Evolutionary conservation across 2,888 invertebrate genomes (phyloP), one percentile per base, ranked within the genome.

Genomic region (Caenorhabditis macrosperma): DNA sequence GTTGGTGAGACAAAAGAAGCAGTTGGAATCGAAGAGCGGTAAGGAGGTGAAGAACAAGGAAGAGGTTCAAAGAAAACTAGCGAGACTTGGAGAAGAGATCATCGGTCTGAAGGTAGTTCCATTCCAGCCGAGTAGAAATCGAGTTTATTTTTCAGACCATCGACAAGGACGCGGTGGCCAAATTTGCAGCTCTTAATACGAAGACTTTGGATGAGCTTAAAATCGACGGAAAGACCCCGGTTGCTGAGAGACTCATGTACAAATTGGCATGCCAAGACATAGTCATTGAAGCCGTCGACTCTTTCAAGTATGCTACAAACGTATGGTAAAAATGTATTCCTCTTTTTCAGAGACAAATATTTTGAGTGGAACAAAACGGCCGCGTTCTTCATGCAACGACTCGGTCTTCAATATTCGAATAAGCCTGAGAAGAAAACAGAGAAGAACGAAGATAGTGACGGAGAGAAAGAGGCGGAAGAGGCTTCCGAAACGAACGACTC

Each of bases 351-450:
- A 61, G n/a, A 68, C n/a, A 77, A 77, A 22, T 77, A 81, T 33
- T 55, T 28, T 6, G 67, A 77, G 17, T 81, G 72, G 74, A 72
- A 74, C 26, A 66, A 50, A 26, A 71, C 81, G 7, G 76, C 81
- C 15, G 77, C 77, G 2, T 81, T 77, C 44, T 78, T 81, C 54
- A 60, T 81, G 68, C 81, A 81, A 64, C 63, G 81, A 7, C 69
- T 81, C n/a, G 81, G 81, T 38, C 50, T 67, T 20, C 81, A 81
- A 41, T 81, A 81, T 52, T 12, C 76, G 9, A 63, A 63, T 41
- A 63, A 60, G 20, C 20, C 52, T 24, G 60, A 60, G 30, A 68
- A 76, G 30, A 50, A 52, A 33, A 46, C n/a, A n/a, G n/a, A 61
- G 35, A 59, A 67, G 17, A 26, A 50, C 12, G 38, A 52, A 2